phyloP scores from a whole-genome alignment of 2,113 vertebrate species.

The Drymodes brunneopygia region DNA sequence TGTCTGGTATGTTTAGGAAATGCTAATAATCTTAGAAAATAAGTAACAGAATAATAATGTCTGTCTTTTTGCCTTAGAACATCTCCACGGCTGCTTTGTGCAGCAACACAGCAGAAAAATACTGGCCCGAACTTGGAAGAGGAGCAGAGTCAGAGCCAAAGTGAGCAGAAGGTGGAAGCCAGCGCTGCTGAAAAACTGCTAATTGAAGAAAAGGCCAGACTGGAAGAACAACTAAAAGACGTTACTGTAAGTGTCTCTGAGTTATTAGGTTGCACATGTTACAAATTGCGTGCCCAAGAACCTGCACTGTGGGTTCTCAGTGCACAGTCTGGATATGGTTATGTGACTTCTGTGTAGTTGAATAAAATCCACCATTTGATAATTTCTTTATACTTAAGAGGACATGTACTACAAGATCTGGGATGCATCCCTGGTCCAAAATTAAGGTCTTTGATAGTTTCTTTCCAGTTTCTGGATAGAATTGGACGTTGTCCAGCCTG shows the following conservation, averaged over 20 bases:
- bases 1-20: not conserved
- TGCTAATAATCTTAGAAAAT: no score
- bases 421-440: not conserved
- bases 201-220: constrained; percentile 82
- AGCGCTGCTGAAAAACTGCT: constrained; percentile 71
- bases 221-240: constrained; percentile 90
- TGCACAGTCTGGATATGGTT: not conserved
- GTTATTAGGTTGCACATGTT: no score
- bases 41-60: not conserved
- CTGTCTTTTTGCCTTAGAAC: constrained; percentile 7
- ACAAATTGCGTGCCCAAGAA: not conserved
- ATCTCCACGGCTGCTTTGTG: constrained; percentile 81
- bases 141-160: constrained; percentile 65
- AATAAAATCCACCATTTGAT: not conserved
- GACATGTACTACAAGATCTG: not conserved
- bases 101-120: constrained; percentile 84
- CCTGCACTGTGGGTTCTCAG: fast-evolving
- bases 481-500: not conserved
- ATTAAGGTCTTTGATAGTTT: not conserved
- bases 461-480: not conserved
- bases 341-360: not conserved
- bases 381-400: not conserved
- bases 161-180: constrained; percentile 73
- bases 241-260: constrained; percentile 74
- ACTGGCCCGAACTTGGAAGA: constrained; percentile 78